Evolutionary conservation across 2,797 vertebrate genomes (phyloP).

Genomic region (Natrix natrix): DNA sequence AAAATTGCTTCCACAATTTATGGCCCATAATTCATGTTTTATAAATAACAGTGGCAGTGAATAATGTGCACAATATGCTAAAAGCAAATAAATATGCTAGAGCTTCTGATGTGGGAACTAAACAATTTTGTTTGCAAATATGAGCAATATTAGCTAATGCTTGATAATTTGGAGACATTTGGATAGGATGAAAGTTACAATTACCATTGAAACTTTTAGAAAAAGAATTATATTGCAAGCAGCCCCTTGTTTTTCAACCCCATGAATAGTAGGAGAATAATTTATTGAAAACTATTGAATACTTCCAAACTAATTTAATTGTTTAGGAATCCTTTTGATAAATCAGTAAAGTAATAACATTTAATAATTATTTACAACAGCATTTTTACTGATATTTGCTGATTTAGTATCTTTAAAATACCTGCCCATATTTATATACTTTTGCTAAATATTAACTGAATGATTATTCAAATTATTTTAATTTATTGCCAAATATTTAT

Average conservation of each 20-base stretch:
- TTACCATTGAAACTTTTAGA: neutral
- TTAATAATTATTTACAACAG: neutral
- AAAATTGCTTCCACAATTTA: neutral
- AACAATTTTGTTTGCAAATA: neutral
- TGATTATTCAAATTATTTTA: neutral
- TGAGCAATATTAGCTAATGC: neutral
- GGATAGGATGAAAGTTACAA: neutral
- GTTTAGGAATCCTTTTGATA: neutral
- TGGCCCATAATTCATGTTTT: neutral
- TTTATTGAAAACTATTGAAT: neutral
- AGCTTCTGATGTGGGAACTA: neutral
- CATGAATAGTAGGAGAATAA: neutral
- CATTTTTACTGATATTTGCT: neutral
- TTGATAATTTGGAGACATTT: neutral
- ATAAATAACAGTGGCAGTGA: neutral
- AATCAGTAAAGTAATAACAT: neutral
- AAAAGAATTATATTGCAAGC: neutral
- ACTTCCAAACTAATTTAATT: neutral
- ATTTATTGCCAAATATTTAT: neutral
- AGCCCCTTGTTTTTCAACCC: neutral
- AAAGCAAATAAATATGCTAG: neutral
- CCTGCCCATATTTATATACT: neutral
- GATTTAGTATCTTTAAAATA: neutral
- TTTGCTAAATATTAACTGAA: neutral
- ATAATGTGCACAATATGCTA: neutral